Conservation (phyloP, 2,888 invertebrate species). For the Euplexia lucipara region DNA sequence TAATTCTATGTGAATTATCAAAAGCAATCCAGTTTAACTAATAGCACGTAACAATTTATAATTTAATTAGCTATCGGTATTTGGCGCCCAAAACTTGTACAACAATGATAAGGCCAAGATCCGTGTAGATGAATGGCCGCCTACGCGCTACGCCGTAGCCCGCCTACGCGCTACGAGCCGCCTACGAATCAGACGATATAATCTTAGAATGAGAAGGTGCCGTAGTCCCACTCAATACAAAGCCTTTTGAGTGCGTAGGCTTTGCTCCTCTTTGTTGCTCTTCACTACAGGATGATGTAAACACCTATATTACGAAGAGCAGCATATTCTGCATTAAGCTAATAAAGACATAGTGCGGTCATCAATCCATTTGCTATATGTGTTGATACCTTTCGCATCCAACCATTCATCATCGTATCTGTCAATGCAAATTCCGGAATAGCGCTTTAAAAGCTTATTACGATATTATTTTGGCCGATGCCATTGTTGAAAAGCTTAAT, state of each 20-base stretch:
- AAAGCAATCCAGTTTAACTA: slow-evolving; percentile 19
- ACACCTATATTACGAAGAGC: not conserved
- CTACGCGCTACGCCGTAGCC: slow-evolving; percentile 71
- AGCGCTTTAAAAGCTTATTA: not conserved
- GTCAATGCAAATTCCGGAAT: not conserved
- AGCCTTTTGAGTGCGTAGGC: slow-evolving; percentile 15
- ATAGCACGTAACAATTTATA: slow-evolving; percentile 27
- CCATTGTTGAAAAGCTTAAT: too few relatives aligned
- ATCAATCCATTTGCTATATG: not conserved
- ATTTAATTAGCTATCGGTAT: slow-evolving; percentile 47
- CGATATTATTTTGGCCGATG: too few relatives aligned
- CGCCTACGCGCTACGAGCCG: slow-evolving; percentile 74
- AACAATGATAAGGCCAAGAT: slow-evolving; percentile 52
- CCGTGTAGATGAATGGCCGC: slow-evolving; percentile 72
- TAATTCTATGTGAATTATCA: slow-evolving; percentile 4
- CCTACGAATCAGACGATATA: slow-evolving; percentile 58
- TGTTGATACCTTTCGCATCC: not conserved
- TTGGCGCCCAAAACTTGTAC: slow-evolving; percentile 41
- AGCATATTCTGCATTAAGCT: slow-evolving; percentile 2
- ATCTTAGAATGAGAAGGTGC: slow-evolving; percentile 17
- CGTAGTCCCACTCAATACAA: slow-evolving; percentile 48
- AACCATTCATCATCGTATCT: not conserved
- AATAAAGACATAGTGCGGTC: not conserved
- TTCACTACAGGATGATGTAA: not conserved
- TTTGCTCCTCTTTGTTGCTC: slow-evolving; percentile 3